Percentiles rank a stretch among this genome's conserved stretches.
Conservation (phyloP, 35 echinoderm and acorn worm species). For the Nesometra sesokonis region DNA sequence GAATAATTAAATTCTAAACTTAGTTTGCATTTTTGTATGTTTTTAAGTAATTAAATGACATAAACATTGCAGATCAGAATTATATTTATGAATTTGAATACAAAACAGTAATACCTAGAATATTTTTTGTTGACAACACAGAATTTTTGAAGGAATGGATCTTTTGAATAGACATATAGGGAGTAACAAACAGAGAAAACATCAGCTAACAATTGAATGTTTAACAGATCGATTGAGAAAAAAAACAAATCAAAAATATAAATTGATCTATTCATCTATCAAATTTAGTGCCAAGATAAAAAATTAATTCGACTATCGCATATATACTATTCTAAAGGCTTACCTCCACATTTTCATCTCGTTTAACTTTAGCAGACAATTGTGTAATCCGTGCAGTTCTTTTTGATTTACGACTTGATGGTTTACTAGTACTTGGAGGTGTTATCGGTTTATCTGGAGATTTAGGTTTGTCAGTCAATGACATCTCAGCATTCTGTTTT, state of each 20-base stretch:
- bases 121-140: too few species aligned
- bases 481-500: slow-evolving; percentile 80
- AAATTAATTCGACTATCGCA: not conserved
- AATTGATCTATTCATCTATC: not conserved
- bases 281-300: not conserved
- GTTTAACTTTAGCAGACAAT: slow-evolving; percentile 82
- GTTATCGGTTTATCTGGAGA: not conserved
- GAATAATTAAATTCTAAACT: too few species aligned
- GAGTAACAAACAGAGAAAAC: too few species aligned
- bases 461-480: slow-evolving; percentile 43
- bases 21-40: too few species aligned
- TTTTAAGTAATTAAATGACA: too few species aligned
- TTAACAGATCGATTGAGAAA: not conserved
- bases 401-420: slow-evolving; percentile 57
- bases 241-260: not conserved
- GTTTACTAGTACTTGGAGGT: slow-evolving; percentile 18
- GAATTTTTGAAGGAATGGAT: too few species aligned
- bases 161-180: too few species aligned
- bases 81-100: too few species aligned
- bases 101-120: too few species aligned
- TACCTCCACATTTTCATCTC: slow-evolving; percentile 94
- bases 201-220: not conserved
- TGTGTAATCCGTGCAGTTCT: slow-evolving; percentile 76
- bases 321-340: not conserved
- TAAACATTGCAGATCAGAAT: too few species aligned